These are phyloP conservation scores for Bagarius yarrelli DNA, from an alignment of 2,113 vertebrate genomes.

Conservation along the genomic window DNA sequence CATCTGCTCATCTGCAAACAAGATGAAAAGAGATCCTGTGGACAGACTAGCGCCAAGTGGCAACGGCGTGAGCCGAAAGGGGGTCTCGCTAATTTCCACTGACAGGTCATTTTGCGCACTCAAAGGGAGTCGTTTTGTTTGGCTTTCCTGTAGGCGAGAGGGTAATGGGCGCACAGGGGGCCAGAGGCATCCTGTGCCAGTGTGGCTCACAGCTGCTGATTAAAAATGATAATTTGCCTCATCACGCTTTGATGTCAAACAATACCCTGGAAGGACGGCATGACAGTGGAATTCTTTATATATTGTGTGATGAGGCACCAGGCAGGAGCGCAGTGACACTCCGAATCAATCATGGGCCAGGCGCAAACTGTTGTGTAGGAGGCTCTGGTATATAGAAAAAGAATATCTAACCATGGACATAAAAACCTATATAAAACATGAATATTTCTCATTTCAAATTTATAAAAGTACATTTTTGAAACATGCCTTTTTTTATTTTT, in stretches of 20 bases:
- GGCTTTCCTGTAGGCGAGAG: constrained; percentile 44
- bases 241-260: constrained; percentile 72
- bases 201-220: constrained; percentile 64
- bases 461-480: background rate
- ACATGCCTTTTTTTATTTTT: background rate
- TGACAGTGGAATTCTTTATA: constrained; percentile 70
- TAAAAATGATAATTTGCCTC: constrained; percentile 76
- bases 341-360: constrained; percentile 69
- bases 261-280: constrained; percentile 70
- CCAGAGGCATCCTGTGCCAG: constrained; percentile 62
- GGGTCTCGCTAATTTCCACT: constrained; percentile 50
- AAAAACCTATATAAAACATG: background rate
- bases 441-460: background rate
- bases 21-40: constrained; percentile 35
- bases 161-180: constrained; percentile 26
- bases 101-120: constrained; percentile 48
- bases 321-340: constrained; percentile 66
- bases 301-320: constrained; percentile 57
- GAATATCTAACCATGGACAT: background rate
- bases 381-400: background rate
- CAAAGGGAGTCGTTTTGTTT: constrained; percentile 51
- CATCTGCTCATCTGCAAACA: constrained; percentile 65
- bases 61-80: constrained; percentile 25
- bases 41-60: constrained; percentile 27
- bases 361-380: constrained; percentile 48